phyloP scores from a whole-genome alignment of 2,797 vertebrate species.

The Pygocentrus nattereri region DNA sequence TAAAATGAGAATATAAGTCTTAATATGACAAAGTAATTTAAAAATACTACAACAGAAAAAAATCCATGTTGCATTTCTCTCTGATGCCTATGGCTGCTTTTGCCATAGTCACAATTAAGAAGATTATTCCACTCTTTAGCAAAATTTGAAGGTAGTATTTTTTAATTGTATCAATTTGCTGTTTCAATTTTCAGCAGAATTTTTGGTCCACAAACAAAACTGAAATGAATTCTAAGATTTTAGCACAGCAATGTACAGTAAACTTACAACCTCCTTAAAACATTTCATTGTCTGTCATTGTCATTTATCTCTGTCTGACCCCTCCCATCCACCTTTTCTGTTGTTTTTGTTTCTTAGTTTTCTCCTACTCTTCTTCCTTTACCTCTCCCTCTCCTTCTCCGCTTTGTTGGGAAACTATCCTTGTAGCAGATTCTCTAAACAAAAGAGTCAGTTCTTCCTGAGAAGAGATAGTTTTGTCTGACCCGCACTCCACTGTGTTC shows the following conservation, averaged over 20 bases:
- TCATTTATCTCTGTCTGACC: conserved; percentile 8
- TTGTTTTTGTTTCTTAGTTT: conserved; percentile 64
- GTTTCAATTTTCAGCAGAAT: neutral
- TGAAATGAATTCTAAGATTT: neutral
- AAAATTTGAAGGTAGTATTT: too few relatives aligned
- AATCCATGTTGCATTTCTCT: too few relatives aligned
- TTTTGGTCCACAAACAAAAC: neutral
- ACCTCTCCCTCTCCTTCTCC: conserved; percentile 69
- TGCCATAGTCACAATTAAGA: too few relatives aligned
- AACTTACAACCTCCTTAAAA: too few relatives aligned
- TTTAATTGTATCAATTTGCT: too few relatives aligned
- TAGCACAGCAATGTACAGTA: neutral
- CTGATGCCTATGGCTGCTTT: too few relatives aligned
- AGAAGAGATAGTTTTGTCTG: conserved; percentile 79
- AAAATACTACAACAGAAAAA: too few relatives aligned
- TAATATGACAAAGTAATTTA: too few relatives aligned
- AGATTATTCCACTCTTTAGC: too few relatives aligned
- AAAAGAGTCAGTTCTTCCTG: conserved; percentile 69
- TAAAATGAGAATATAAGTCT: too few relatives aligned
- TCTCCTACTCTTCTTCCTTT: conserved; percentile 31
- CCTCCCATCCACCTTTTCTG: neutral
- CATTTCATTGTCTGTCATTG: conserved; percentile 7
- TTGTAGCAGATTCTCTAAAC: conserved; percentile 75
- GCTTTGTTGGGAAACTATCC: conserved; percentile 59
- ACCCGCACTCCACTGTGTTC: conserved; percentile 66